A percentile compares a stretch with the other conserved stretches of the same genome.
phyloP scores from a whole-genome alignment of 1,140 invertebrate genomes.

The Ectropis grisescens region DNA sequence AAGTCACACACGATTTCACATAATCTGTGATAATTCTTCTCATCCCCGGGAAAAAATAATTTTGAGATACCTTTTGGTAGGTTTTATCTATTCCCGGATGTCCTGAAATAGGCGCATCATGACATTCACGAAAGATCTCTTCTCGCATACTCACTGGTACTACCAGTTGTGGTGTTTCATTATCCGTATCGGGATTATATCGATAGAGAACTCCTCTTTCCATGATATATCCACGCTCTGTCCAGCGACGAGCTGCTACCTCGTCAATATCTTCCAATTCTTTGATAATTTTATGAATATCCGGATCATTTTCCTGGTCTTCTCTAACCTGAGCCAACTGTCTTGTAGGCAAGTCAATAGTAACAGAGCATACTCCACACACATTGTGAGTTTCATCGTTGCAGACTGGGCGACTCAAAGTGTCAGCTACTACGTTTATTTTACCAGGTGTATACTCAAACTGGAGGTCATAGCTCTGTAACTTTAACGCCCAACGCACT shows the following conservation, averaged over 20 bases:
- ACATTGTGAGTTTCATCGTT: neutral
- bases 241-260: constrained; percentile 7
- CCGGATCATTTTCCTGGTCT: constrained; percentile 17
- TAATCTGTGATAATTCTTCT: neutral
- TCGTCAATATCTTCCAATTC: constrained; percentile 9
- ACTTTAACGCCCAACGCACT: constrained; percentile 24
- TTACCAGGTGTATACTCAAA: constrained; percentile 25
- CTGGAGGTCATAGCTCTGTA: constrained; percentile 24
- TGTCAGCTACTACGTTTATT: constrained; percentile 29
- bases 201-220: constrained; percentile 19
- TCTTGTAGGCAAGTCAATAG: constrained; percentile 11
- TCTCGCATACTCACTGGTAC: too few species aligned
- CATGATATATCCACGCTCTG: constrained; percentile 18
- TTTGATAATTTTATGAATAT: constrained; percentile 21
- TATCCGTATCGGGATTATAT: constrained; percentile 1
- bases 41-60: neutral
- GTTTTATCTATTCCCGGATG: neutral
- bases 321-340: constrained; percentile 4
- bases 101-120: neutral
- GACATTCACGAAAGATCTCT: too few species aligned
- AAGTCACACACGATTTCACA: neutral
- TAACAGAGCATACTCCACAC: constrained; percentile 11
- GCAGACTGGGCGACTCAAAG: constrained; percentile 15
- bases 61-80: neutral
- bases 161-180: constrained; percentile 1